A percentile compares a stretch with the other conserved stretches of the same genome.
phyloP scores from a whole-genome alignment of 2,888 invertebrate genomes.

The Chrysolina americana region DNA sequence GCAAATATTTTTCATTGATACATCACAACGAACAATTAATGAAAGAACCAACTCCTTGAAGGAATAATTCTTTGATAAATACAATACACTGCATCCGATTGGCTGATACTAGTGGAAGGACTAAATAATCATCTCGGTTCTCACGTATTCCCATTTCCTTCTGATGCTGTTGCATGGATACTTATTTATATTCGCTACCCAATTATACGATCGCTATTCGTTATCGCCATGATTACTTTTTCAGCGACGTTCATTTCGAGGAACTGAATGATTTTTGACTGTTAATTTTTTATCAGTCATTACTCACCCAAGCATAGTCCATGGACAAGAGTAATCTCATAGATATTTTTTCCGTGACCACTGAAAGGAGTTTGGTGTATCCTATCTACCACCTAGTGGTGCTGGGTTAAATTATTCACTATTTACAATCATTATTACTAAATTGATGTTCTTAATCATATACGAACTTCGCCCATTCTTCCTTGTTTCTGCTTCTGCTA shows the following conservation, averaged over 20 bases:
- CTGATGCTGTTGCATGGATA: slow-evolving; percentile 15
- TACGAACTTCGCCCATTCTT: too few relatives aligned
- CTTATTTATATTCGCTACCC: slow-evolving; percentile 5
- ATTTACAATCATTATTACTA: too few relatives aligned
- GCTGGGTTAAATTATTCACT: too few relatives aligned
- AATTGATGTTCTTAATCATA: too few relatives aligned
- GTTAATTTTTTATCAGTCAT: slow-evolving; percentile 6
- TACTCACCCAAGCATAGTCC: neutral
- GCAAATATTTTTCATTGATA: neutral
- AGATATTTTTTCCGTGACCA: too few relatives aligned
- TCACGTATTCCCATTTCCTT: slow-evolving; percentile 22
- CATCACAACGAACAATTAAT: neutral
- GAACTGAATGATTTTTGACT: neutral
- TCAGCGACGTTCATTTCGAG: slow-evolving; percentile 48
- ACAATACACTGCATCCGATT: neutral
- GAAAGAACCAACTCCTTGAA: neutral
- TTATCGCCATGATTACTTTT: slow-evolving; percentile 24
- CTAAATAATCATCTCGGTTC: slow-evolving; percentile 27
- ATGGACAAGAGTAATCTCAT: neutral
- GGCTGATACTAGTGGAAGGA: neutral
- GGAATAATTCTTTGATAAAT: neutral
- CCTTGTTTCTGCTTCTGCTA: too few relatives aligned
- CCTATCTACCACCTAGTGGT: too few relatives aligned
- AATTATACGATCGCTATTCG: slow-evolving; percentile 23
- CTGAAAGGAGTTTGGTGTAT: too few relatives aligned